Base-by-base conservation (phyloP, 2,113 vertebrate species). In the Anoplopoma fimbria region DNA sequence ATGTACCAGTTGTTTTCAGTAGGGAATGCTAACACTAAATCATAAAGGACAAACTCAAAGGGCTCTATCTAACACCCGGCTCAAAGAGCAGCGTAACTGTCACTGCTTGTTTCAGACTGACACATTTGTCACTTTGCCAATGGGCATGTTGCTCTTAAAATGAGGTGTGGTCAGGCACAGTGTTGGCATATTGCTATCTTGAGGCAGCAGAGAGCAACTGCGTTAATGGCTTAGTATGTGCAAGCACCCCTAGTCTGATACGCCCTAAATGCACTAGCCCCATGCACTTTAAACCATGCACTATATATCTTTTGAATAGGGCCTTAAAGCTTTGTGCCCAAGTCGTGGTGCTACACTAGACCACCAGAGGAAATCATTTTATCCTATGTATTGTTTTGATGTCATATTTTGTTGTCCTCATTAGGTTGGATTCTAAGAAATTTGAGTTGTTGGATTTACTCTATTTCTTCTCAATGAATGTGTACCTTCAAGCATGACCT, bases 401-500 rank as follows among this genome's bases (percentile, higher is more conserved):
- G 40, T 17, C 8, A 17, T 42, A 3, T 0, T 9, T 42, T 62
- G 33, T 40, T 62, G n/a, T 34, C 15, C 36, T 61, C 12, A 17
- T 29, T 6, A 9, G 4, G 36, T 31, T 6, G 13, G 21, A 29
- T 29, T 40, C 33, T 25, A 23, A 47, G 14, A 27, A 15, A 36
- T 34, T 45, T 49, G 7, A 70, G 36, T 10, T 61, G 49, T n/a
- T 17, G 47, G 34, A n/a, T 64, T 15, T 21, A n/a, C 42, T 75
- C 15, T 6, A 21, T 77, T 67, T 57, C 33, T 19, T 1, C 61
- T 71, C 34, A 6, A 71, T 79, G 9, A 75, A 78, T 70, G 33
- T 61, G 7, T 71, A 21, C 77, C 65, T 69, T 81, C 31, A 58
- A 4, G 9, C 51, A 34, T 76, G 72, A 60, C 75, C 55, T 69